A percentile compares a stretch with the other conserved stretches of the same genome.
Evolutionary conservation across 2,797 vertebrate genomes (phyloP).

Genomic region (Hyperoplus lanceolatus): DNA sequence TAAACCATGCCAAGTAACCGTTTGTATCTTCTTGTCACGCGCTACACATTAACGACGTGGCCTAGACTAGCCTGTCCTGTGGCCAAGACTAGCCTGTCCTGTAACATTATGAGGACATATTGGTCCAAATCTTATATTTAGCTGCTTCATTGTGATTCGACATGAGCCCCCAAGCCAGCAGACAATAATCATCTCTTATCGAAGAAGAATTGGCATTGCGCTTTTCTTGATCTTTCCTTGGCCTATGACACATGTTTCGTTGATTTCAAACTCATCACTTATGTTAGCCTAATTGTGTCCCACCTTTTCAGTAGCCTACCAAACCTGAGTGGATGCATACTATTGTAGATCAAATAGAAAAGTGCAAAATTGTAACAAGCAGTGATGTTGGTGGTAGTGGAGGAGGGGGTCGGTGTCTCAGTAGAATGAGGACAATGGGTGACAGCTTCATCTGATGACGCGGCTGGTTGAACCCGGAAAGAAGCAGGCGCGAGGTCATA

Average conservation of each 20-base stretch:
- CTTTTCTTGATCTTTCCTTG: neutral
- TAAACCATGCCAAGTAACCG: neutral
- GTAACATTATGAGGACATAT: neutral
- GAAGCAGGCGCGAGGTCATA: conserved; percentile 6
- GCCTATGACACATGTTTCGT: too few relatives aligned
- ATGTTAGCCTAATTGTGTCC: too few relatives aligned
- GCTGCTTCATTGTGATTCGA: neutral
- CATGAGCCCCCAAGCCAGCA: too few relatives aligned
- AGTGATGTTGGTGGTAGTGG: neutral
- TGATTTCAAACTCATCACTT: neutral
- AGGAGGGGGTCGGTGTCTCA: neutral
- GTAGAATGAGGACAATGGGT: conserved; percentile 44
- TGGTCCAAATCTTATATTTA: neutral
- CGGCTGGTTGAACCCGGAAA: conserved; percentile 55
- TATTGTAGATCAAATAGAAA: conserved; percentile 8
- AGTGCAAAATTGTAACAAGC: conserved; percentile 15
- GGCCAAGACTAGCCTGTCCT: too few relatives aligned
- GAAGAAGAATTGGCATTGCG: too few relatives aligned
- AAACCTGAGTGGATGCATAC: neutral
- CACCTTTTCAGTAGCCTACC: neutral
- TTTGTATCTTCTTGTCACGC: neutral
- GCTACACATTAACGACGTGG: too few relatives aligned
- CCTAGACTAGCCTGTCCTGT: too few relatives aligned
- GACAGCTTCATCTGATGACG: conserved; percentile 57
- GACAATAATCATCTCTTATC: neutral